Evolutionary conservation across 2,113 vertebrate genomes (phyloP).

Genomic region (Chaetorhynchus papuensis): DNA sequence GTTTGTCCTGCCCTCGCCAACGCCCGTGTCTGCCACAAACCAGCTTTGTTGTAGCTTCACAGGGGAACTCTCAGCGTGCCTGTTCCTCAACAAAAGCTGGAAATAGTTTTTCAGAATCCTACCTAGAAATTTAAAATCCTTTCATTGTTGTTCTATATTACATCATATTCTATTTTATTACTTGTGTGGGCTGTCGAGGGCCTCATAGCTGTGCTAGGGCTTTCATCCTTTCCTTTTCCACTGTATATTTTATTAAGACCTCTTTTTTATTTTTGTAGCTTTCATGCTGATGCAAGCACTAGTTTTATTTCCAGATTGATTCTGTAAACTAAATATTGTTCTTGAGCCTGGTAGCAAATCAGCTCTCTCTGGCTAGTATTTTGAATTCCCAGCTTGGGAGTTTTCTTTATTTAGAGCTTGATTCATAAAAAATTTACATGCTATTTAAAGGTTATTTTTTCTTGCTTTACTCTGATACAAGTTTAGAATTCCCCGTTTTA

Average conservation of each 20-base stretch:
- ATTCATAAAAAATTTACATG: slow-evolving; percentile 70
- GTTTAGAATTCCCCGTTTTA: slow-evolving; percentile 55
- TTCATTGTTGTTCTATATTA: slow-evolving; percentile 63
- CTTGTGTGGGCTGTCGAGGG: slow-evolving; percentile 41
- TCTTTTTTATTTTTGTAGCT: slow-evolving; percentile 60
- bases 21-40: neutral
- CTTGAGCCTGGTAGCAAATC: slow-evolving; percentile 62
- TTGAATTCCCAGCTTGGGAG: slow-evolving; percentile 62
- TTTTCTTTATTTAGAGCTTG: slow-evolving; percentile 68
- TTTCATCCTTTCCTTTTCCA: slow-evolving; percentile 61
- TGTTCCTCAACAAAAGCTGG: slow-evolving; percentile 45
- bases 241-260: slow-evolving; percentile 62
- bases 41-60: neutral
- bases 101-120: slow-evolving; percentile 36
- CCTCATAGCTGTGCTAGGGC: slow-evolving; percentile 41
- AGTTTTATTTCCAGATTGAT: slow-evolving; percentile 67
- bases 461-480: slow-evolving; percentile 42
- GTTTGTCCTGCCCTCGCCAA: neutral
- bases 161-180: slow-evolving; percentile 61
- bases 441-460: slow-evolving; percentile 62
- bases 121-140: slow-evolving; percentile 58
- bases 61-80: neutral
- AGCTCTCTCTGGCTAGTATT: slow-evolving; percentile 50
- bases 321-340: slow-evolving; percentile 69
- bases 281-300: slow-evolving; percentile 64